Evolutionary conservation across 30 jellyfish, hydroid and myxozoan species (phyloP), one percentile per base, ranked within the genome.

Genomic region (Hydractinia symbiolongicarpus): DNA sequence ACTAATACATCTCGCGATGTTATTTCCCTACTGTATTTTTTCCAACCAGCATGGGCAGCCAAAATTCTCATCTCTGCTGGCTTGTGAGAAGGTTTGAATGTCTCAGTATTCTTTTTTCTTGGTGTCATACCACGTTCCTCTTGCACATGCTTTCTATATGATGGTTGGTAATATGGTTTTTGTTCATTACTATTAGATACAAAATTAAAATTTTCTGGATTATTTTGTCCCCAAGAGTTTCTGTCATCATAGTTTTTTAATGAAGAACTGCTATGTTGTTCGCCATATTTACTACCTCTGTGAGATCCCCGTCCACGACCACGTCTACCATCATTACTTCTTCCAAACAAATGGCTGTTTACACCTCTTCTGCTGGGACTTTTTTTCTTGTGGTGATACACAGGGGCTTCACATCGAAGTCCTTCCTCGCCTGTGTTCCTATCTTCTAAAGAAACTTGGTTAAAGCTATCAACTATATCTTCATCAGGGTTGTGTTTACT

Each of bases 81-180:
- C 50, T 79, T 79, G 66, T 79, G 83, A 10, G 87, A 79, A 15
- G 87, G 87, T 52, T 66, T 79, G 82, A 79, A 79, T 7, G 87
- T 79, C 66, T 79, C 87, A 21, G 87, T 79, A 54, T 79, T 79
- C 62, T 52, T 66, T 68, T 79, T 79, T 20, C 44, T 10, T n/a
- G 87, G 79, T 54, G 60, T 72, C n/a, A 64, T n/a, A 9, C 74
- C 74, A n/a, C 40, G 19, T 6, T 13, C 15, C 9, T 72, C 17
- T 30, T 30, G 44, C 44, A 30, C 44, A 30, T 30, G 44, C 44
- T 30, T 30, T 2, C 44, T 30, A 30, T 30, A 30, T 30, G 44
- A 30, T 30, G 44, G 44, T 30, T 30, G 44, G 44, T 30, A 30
- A 30, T 30, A 30, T 30, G 44, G 44, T 30, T 30, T 30, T 30